Base-by-base conservation (phyloP, 2,113 vertebrate genomes). In the Neotragus pygmaeus region DNA sequence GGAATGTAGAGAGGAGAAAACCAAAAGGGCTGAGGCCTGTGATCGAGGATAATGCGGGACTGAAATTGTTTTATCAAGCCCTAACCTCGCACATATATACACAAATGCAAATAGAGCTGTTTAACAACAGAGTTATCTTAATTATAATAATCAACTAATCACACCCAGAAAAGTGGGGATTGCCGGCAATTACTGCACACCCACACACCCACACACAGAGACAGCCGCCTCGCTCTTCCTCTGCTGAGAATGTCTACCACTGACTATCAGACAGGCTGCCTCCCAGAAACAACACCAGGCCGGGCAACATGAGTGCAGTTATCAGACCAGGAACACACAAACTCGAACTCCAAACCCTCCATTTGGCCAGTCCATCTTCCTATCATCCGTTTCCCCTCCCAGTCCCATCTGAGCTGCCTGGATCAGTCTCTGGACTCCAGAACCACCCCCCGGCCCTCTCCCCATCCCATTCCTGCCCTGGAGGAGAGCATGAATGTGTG, bases 111-210 rank as follows among this genome's bases (percentile, higher is more conserved):
- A 95, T 3, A 10, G 88, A 96, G 77, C 92, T 88, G 13, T 36
- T 96, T 57, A 90, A 91, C 92, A 95, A 58, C 78, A 84, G 66
- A 92, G 93, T 96, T 85, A 96, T 90, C 94, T 96, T 96, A 97
- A 97, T 98, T 97, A 96, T 91, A 96, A 98, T 97, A 95, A 98
- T 98, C 96, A 98, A 95, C 88, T 94, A 95, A 98, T 98, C 97
- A 91, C 95, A 94, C 96, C 77, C 97, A 97, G 97, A 91, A 96
- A 94, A 97, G 70, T 83, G 97, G 97, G 96, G 98, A 97, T 94
- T 98, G 97, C 97, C 98, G 53, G 94, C 97, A 88, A 96, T 94
- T 95, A 96, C 96, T 94, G 91, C 78, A 97, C 96, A 82, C 95
- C 97, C 97, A 95, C 95, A 90, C 97, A 33, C 93, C 88, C 95